Conservation (phyloP, 2,797 vertebrate species). For the Pseudocheirus occidentalis region DNA sequence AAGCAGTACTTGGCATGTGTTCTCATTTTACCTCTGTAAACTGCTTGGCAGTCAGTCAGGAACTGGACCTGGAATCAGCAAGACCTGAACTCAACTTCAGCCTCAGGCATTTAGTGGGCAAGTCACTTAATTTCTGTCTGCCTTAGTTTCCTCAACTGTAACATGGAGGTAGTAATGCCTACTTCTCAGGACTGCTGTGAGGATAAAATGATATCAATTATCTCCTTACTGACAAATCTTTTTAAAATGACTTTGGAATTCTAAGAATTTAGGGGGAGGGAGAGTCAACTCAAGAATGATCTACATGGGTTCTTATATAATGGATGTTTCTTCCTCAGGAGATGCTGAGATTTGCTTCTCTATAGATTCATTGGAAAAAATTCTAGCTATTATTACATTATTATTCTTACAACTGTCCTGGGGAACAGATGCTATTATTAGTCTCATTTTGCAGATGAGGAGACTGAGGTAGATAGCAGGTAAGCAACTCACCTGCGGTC, state of each 20-base stretch:
- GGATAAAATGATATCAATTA: not conserved
- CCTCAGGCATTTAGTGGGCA: not conserved
- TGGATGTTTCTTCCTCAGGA: not conserved
- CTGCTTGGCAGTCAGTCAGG: not conserved
- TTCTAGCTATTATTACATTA: not conserved
- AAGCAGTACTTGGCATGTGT: not conserved
- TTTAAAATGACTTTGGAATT: not conserved
- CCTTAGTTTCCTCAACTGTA: not conserved
- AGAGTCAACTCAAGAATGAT: not conserved
- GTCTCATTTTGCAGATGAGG: not conserved
- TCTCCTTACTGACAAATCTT: not conserved
- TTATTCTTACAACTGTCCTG: not conserved
- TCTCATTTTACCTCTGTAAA: too few relatives aligned
- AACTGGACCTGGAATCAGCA: not conserved
- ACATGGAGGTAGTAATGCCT: not conserved
- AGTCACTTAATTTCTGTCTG: not conserved
- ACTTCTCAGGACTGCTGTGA: not conserved
- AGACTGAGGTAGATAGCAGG: not conserved
- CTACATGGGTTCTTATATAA: not conserved
- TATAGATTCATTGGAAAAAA: not conserved
- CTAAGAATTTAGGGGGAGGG: not conserved
- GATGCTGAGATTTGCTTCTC: slow-evolving; percentile 23
- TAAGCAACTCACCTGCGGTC: not conserved
- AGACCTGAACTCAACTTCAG: not conserved
- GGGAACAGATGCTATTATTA: not conserved